Percentiles rank a stretch among this genome's conserved stretches.
Evolutionary conservation across 2,888 invertebrate genomes (phyloP).

Genomic region (Macrosiphum euphorbiae): DNA sequence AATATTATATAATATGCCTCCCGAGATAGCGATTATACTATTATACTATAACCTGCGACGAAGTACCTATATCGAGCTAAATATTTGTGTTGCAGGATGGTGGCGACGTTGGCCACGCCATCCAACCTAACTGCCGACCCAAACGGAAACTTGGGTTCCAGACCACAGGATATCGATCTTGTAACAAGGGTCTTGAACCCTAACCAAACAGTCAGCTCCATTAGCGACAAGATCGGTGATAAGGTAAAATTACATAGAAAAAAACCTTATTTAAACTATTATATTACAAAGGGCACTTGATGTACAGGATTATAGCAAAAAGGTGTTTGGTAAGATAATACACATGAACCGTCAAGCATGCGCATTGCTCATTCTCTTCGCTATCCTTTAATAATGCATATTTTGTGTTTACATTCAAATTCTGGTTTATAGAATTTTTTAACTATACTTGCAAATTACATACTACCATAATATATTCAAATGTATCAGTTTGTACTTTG

Average conservation of each 20-base stretch:
- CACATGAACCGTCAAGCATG: background rate
- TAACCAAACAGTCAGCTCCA: slow-evolving; percentile 59
- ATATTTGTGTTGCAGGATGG: slow-evolving; percentile 49
- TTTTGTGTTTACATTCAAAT: too few species aligned
- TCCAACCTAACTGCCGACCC: slow-evolving; percentile 52
- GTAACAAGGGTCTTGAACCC: slow-evolving; percentile 55
- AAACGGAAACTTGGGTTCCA: slow-evolving; percentile 54
- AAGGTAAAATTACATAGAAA: slow-evolving; percentile 41
- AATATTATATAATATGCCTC: background rate
- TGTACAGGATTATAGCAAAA: background rate
- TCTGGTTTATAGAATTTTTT: too few species aligned
- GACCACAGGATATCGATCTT: slow-evolving; percentile 50
- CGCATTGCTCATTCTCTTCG: too few species aligned
- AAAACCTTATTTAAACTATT: background rate
- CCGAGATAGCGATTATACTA: background rate
- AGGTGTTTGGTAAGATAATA: background rate
- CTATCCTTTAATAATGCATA: too few species aligned
- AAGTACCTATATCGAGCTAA: background rate
- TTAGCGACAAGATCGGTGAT: slow-evolving; percentile 59
- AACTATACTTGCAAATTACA: too few species aligned
- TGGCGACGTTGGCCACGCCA: slow-evolving; percentile 59
- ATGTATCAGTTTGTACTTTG: too few species aligned
- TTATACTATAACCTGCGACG: background rate
- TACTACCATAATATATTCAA: too few species aligned
- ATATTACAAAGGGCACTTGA: background rate